phyloP scores from a whole-genome alignment of 2,113 vertebrate genomes.

The Gavialis gangeticus region DNA sequence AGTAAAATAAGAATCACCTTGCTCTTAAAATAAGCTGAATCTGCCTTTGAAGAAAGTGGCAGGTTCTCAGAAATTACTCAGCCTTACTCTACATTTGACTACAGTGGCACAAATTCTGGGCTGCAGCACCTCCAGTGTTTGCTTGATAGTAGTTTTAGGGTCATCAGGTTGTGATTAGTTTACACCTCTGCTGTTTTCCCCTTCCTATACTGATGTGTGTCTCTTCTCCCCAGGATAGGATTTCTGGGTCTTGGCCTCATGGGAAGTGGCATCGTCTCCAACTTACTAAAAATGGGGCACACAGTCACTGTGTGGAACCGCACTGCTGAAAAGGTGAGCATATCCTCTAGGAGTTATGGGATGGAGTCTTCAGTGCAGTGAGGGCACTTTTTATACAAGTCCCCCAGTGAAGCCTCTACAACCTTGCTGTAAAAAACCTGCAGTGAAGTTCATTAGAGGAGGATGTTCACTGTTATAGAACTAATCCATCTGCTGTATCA shows the following conservation, averaged over 20 bases:
- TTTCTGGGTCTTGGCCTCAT: conserved; percentile 97
- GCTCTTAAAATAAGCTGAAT: not conserved
- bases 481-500: too few species aligned
- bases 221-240: conserved; percentile 88
- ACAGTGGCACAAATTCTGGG: not conserved
- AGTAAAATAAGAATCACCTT: not conserved
- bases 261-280: conserved; percentile 98
- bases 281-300: conserved; percentile 98
- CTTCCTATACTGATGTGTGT: not conserved
- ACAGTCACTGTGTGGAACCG: conserved; percentile 98
- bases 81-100: not conserved
- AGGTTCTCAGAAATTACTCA: not conserved
- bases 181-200: not conserved
- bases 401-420: too few species aligned
- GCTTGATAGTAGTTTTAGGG: not conserved
- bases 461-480: too few species aligned
- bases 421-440: too few species aligned
- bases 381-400: too few species aligned
- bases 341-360: not conserved
- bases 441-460: too few species aligned
- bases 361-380: too few species aligned
- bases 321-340: conserved; percentile 95
- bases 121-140: not conserved
- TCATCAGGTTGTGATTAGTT: not conserved
- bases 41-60: not conserved